Percentiles rank a stretch among this genome's conserved stretches.
Conservation (phyloP, 2,113 vertebrate species). For the Fregetta grallaria region DNA sequence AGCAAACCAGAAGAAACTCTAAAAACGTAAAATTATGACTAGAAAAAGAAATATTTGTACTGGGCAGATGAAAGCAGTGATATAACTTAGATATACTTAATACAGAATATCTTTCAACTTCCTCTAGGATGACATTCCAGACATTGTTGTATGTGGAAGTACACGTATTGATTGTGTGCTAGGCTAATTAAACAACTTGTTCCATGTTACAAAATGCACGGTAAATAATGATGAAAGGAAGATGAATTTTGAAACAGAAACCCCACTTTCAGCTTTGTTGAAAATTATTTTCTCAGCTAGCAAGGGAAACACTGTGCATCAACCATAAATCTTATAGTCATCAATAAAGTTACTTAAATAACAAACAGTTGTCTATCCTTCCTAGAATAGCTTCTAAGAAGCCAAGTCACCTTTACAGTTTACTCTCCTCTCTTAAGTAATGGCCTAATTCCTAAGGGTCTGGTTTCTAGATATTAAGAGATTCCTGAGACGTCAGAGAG, state of each 20-base stretch:
- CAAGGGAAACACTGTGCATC: not conserved
- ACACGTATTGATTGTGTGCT: not conserved
- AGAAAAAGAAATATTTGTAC: slow-evolving; percentile 25
- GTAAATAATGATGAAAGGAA: not conserved
- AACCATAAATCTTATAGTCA: not conserved
- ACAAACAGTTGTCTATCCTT: not conserved
- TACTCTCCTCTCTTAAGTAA: not conserved
- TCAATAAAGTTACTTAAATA: not conserved
- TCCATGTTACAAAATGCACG: not conserved
- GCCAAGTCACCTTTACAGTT: not conserved
- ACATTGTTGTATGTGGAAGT: not conserved
- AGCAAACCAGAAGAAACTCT: not conserved
- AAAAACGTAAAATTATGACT: not conserved
- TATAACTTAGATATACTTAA: not conserved
- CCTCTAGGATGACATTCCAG: not conserved
- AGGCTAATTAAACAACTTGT: not conserved
- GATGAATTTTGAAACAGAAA: not conserved
- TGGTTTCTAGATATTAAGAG: not conserved
- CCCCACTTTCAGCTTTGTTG: not conserved
- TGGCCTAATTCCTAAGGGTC: not conserved
- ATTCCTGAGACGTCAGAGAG: not conserved
- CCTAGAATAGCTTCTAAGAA: not conserved
- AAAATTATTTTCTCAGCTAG: not conserved
- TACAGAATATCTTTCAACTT: slow-evolving; percentile 5
- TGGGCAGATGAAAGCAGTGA: not conserved